Base-by-base conservation (phyloP, 2,888 invertebrate species). In the Heteromurus nitidus region DNA sequence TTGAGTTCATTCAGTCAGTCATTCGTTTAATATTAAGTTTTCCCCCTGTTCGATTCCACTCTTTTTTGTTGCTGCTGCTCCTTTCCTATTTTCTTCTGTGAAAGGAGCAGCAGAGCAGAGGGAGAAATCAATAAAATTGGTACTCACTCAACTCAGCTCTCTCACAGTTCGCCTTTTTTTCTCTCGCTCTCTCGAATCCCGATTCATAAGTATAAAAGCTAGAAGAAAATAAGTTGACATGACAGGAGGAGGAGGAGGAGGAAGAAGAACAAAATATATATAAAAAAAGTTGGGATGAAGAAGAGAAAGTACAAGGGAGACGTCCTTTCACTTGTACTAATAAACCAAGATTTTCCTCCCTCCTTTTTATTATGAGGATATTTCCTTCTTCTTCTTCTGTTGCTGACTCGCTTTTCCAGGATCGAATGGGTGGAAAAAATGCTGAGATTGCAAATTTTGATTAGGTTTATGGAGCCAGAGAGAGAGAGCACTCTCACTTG, bases 1-100 rank as follows among this genome's bases (percentile, higher is more conserved):
- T 58, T 20, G 18, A 50, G 50, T 53, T 28, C 53, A 55, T 47
- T 36, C 62, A 62, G 44, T 44, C 36, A 64, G 42, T 73, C 62
- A 62, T 62, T 62, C 72, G 72, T 55, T 73, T 73, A 73, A 62
- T 73, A 73, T 62, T 73, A 73, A 73, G 62, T 73, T 73, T 73
- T 50, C 36, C 62, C 72, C 50, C 2, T n/a, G 20, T 30, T 24
- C 22, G n/a, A n/a, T n/a, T n/a, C n/a, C n/a, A n/a, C n/a, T n/a
- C n/a, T n/a, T n/a, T n/a, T n/a, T n/a, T n/a, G n/a, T n/a, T n/a
- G n/a, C n/a, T 60, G 16, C 36, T 36, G n/a, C 60, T 60, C 3
- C 60, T 47, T 26, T 18, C 26, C 36, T 67, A 18, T 31, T 24
- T 47, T 67, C n/a, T 28, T 50, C 18, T 55, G 20, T 28, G 20